Percentiles rank a stretch among this genome's conserved stretches.
These are phyloP conservation scores for Olivierus martensii DNA, from an alignment of 1,140 invertebrate genomes.

Conservation along the genomic window DNA sequence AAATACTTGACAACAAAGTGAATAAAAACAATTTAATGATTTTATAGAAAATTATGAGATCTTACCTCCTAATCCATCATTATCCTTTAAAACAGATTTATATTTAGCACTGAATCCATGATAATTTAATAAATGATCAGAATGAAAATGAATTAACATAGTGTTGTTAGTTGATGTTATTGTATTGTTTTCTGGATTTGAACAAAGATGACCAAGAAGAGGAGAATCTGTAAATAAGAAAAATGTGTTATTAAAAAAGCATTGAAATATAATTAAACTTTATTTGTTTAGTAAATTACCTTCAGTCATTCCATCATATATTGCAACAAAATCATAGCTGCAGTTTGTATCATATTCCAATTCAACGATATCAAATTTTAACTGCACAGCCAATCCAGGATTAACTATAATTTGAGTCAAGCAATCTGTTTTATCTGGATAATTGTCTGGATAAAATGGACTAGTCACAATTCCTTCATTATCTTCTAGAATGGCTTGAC, in stretches of 20 bases:
- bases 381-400: slow-evolving; percentile 40
- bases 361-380: slow-evolving; percentile 52
- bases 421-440: slow-evolving; percentile 53
- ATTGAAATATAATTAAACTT: too few species aligned
- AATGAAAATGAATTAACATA: slow-evolving; percentile 20
- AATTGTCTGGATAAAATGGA: slow-evolving; percentile 50
- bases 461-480: slow-evolving; percentile 36
- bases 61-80: slow-evolving; percentile 6
- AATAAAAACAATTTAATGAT: too few species aligned
- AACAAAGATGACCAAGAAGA: not conserved
- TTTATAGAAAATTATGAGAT: not conserved
- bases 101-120: slow-evolving; percentile 16
- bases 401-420: slow-evolving; percentile 43
- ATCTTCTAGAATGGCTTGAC: slow-evolving; percentile 3
- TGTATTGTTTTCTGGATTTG: not conserved
- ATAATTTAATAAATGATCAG: slow-evolving; percentile 17
- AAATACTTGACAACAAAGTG: too few species aligned
- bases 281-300: too few species aligned
- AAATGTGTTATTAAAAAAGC: too few species aligned
- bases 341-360: slow-evolving; percentile 34
- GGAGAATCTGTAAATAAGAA: not conserved
- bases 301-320: slow-evolving; percentile 14
- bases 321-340: slow-evolving; percentile 17
- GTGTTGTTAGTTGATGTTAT: slow-evolving; percentile 5
- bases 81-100: slow-evolving; percentile 2